Base-by-base conservation (phyloP, 2,113 vertebrate species). In the Anas platyrhynchos region DNA sequence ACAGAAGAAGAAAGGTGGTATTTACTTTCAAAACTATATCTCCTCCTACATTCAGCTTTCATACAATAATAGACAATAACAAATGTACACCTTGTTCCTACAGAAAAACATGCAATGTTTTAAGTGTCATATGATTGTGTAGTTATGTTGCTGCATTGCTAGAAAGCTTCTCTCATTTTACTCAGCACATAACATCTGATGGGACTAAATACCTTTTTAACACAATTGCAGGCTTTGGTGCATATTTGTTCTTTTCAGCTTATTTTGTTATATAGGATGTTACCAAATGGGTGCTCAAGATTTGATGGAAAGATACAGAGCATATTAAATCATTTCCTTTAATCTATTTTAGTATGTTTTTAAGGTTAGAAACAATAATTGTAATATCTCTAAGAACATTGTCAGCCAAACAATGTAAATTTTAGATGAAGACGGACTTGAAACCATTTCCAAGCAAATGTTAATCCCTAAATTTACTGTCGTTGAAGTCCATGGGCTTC, bases 151-250 rank as follows among this genome's bases (percentile, higher is more conserved):
- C 32, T 88, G 73, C 46, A 32, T 46, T 78, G 80, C 79, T 81
- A 84, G 91, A 89, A 94, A 22, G 3, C 55, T 46, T 90, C 66
- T 81, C 31, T 72, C 59, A 63, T 84, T 75, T 81, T 52, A 21
- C 43, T 88, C 46, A 80, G 63, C 68, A 61, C 2, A 2, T 27
- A 76, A 66, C 38, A 85, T 89, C 72, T 96, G 75, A 62, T 88
- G 80, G 80, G 82, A 44, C 66, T 93, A 71, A 89, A 66, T 36
- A 43, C 20, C 44, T 96, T 72, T 26, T 59, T 87, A 87, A 92
- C 67, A 81, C 71, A 97, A 92, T 86, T 96, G 72, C 50, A 94
- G 89, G 58, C 41, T 96, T 71, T 73, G 74, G 46, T 86, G 62
- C 43, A 36, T 74, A 69, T 36, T 17, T 82, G 36, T 11, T 59